phyloP scores from a whole-genome alignment of 2,113 vertebrate species.

The Nyctereutes procyonoides region DNA sequence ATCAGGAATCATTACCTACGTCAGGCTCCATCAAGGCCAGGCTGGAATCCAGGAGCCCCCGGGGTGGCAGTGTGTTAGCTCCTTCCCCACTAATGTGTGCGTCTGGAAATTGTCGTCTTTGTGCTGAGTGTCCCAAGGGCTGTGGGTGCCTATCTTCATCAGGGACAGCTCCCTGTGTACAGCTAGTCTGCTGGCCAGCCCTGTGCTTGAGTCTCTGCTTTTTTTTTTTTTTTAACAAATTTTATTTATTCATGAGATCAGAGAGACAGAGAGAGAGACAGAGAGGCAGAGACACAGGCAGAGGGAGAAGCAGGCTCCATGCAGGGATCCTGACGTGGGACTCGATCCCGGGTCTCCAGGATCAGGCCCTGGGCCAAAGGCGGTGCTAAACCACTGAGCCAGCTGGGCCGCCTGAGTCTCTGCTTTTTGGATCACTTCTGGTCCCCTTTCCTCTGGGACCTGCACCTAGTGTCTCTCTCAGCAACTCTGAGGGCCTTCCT shows the following conservation, averaged over 20 bases:
- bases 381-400: too few relatives aligned
- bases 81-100: neutral
- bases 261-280: too few relatives aligned
- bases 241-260: too few relatives aligned
- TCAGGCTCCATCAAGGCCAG: neutral
- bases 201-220: neutral
- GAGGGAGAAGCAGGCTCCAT: too few relatives aligned
- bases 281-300: too few relatives aligned
- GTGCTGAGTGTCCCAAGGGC: neutral
- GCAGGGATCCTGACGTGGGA: too few relatives aligned
- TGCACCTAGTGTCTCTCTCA: neutral
- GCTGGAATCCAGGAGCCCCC: neutral
- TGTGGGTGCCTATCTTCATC: neutral
- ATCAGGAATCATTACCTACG: neutral
- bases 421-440: neutral
- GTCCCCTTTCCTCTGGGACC: neutral
- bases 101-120: constrained; percentile 9
- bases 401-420: too few relatives aligned
- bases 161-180: neutral
- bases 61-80: neutral
- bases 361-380: too few relatives aligned
- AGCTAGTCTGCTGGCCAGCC: neutral
- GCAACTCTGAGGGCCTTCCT: neutral
- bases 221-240: neutral
- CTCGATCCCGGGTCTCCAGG: too few relatives aligned